Conservation (phyloP, 2,797 vertebrate species). For the Etheostoma nigrum region DNA sequence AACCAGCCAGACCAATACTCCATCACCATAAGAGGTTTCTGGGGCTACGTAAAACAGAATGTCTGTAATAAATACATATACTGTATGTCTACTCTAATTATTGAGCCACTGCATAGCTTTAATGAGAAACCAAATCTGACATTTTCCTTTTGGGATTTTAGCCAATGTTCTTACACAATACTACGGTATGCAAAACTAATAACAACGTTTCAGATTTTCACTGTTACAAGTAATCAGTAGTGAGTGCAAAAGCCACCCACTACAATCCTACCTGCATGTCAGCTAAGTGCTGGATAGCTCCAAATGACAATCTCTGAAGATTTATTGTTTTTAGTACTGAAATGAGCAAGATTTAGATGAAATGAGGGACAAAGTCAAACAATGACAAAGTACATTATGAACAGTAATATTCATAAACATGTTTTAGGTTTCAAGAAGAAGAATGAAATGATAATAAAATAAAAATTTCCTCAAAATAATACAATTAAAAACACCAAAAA, state of each 20-base stretch:
- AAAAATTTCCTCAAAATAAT: not conserved
- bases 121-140: not conserved
- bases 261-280: slow-evolving; percentile 85
- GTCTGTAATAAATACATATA: not conserved
- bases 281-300: slow-evolving; percentile 82
- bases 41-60: slow-evolving; percentile 75
- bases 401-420: not conserved
- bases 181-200: not conserved
- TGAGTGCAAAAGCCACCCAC: not conserved
- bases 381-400: not conserved
- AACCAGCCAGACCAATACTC: slow-evolving; percentile 98
- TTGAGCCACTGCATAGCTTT: not conserved
- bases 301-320: slow-evolving; percentile 86
- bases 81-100: not conserved
- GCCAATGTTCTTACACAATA: not conserved
- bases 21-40: slow-evolving; percentile 94
- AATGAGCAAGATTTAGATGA: slow-evolving; percentile 30
- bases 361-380: not conserved
- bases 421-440: not conserved
- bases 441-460: not conserved
- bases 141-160: not conserved
- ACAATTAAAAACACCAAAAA: not conserved
- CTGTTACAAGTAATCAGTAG: not conserved
- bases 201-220: not conserved
- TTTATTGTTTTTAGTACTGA: slow-evolving; percentile 92